These are phyloP conservation scores for Acyrthosiphon pisum DNA, from an alignment of 1,140 invertebrate genomes.

Conservation along the genomic window DNA sequence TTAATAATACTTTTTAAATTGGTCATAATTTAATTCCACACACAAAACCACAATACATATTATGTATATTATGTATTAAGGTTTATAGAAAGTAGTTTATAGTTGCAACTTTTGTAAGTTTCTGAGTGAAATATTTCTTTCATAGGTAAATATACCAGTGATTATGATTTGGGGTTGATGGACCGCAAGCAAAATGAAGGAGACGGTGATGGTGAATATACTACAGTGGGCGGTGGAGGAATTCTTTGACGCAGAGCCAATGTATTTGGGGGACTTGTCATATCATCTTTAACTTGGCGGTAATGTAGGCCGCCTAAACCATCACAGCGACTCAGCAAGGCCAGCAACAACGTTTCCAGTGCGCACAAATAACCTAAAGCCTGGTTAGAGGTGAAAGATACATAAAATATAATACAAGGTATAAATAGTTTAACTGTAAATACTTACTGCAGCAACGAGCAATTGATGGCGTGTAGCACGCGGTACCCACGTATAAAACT, in stretches of 20 bases:
- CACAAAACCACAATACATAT: neutral
- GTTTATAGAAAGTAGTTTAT: neutral
- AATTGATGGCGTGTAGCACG: conserved; percentile 67
- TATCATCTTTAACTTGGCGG: conserved; percentile 65
- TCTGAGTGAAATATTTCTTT: neutral
- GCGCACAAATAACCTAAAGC: conserved; percentile 66
- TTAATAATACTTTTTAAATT: conserved; percentile 34
- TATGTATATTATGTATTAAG: neutral
- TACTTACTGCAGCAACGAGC: conserved; percentile 66
- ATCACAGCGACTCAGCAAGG: conserved; percentile 64
- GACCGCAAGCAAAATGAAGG: conserved; percentile 58
- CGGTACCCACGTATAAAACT: conserved; percentile 71
- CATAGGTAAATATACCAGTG: neutral
- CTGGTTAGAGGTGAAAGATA: conserved; percentile 60
- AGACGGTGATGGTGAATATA: conserved; percentile 60
- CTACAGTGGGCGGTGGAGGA: conserved; percentile 46
- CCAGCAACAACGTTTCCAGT: conserved; percentile 64
- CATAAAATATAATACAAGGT: neutral
- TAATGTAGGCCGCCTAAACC: conserved; percentile 64
- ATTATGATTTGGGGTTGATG: conserved; percentile 48
- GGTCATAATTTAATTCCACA: neutral
- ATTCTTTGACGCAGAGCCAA: conserved; percentile 64
- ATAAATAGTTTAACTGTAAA: neutral
- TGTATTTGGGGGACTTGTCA: conserved; percentile 62
- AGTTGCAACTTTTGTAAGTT: neutral